Evolutionary conservation across 2,113 vertebrate genomes (phyloP), one percentile per base, ranked within the genome.

Genomic region (Nesoenas mayeri): DNA sequence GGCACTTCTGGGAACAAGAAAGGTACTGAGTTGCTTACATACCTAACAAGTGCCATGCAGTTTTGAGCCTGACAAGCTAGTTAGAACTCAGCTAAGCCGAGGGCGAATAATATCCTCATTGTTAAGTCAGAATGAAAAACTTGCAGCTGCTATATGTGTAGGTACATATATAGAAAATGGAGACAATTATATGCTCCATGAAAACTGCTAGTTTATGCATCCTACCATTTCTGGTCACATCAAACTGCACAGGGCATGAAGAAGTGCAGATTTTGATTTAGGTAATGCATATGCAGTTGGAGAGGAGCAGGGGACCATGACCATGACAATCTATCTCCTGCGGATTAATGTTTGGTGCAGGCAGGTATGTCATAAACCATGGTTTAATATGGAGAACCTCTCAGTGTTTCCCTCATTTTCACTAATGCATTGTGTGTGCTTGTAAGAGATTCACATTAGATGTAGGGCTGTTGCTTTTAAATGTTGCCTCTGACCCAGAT

Each of bases 301-400:
- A 97, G 94, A 91, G 87, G 96, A 96, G 97, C 85, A 97, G 86
- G 91, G 50, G 92, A 97, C 95, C 91, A 96, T 96, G 97, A 97
- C 96, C 95, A 89, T 89, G 96, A 93, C 97, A 97, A 97, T 98
- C 91, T 96, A 74, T 98, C 97, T 98, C 95, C 89, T 93, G 78
- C 91, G 97, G 97, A 98, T 98, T 98, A 98, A 98, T 97, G 97
- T 92, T 95, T 96, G 81, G 88, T 96, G 90, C 84, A 97, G 96
- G 96, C 96, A 98, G 96, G 96, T 97, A 96, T 97, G 89, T 98
- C 97, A 97, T 98, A 98, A 98, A 98, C 93, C 95, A 98, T n/a
- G 61, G 92, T 67, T 96, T 97, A 96, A 96, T 95, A 95, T 44
- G 69, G 72, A 88, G 85, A 96, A 95, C 69, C 70, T 77, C 80